phyloP scores from a whole-genome alignment of 2,888 invertebrate species.

The Enchytraeus crypticus region DNA sequence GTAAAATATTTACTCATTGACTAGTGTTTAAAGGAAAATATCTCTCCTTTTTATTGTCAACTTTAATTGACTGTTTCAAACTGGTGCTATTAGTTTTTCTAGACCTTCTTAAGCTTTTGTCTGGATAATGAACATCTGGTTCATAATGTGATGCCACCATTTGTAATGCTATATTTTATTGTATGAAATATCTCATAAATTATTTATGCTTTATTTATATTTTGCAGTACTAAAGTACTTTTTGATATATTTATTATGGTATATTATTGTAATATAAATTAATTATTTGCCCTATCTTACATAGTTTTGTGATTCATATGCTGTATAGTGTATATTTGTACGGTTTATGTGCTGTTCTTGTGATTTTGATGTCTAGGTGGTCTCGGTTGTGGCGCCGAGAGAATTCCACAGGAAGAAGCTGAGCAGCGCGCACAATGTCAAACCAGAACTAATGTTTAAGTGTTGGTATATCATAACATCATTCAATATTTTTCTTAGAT shows the following conservation, averaged over 20 bases:
- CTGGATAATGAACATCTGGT: not conserved
- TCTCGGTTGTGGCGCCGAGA: too few relatives aligned
- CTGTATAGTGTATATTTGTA: not conserved
- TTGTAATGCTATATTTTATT: not conserved
- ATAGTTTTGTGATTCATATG: not conserved
- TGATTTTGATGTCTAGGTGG: too few relatives aligned
- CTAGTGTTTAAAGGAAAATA: too few relatives aligned
- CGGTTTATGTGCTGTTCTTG: not conserved
- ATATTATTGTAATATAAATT: not conserved
- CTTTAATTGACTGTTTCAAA: not conserved
- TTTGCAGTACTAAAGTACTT: not conserved
- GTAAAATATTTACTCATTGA: too few relatives aligned
- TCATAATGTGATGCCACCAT: not conserved
- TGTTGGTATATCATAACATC: too few relatives aligned
- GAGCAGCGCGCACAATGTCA: too few relatives aligned
- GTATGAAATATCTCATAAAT: not conserved
- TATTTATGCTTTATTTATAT: conserved; percentile 2
- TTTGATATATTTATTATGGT: not conserved
- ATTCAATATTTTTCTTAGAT: too few relatives aligned
- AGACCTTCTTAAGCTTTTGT: not conserved
- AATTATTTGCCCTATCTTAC: not conserved
- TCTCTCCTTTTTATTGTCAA: too few relatives aligned
- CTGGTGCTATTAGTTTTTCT: not conserved
- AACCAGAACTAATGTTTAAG: too few relatives aligned
- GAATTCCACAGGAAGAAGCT: too few relatives aligned